Evolutionary conservation across 2,797 vertebrate genomes (phyloP).

Genomic region (Rhinoraja longicauda): DNA sequence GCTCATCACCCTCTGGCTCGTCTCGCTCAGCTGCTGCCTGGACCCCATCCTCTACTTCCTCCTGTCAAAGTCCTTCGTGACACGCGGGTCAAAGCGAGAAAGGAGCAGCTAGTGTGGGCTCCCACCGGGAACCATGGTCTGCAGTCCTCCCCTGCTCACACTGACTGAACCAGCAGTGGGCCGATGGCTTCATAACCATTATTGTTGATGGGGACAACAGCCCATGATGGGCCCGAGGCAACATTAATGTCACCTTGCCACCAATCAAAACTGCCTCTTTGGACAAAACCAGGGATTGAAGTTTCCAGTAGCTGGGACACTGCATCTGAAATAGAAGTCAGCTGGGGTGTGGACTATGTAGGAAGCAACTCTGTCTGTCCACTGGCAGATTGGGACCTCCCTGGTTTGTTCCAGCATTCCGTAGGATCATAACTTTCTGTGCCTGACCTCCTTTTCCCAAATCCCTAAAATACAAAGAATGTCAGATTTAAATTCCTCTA

Average conservation of each 20-base stretch:
- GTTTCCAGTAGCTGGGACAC: no score
- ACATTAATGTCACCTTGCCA: not conserved
- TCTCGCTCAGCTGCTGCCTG: slow-evolving; percentile 26
- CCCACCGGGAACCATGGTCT: not conserved
- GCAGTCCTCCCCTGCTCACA: not conserved
- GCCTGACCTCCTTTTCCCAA: no score
- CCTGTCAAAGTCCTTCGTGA: slow-evolving; percentile 29
- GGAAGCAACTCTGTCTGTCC: no score
- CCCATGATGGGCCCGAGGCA: not conserved
- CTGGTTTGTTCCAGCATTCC: no score
- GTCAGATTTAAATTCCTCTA: no score
- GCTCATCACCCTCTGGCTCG: slow-evolving; percentile 16
- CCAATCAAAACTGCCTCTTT: not conserved
- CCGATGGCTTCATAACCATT: not conserved
- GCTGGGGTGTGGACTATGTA: not conserved
- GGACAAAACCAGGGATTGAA: not conserved
- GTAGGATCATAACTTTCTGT: no score
- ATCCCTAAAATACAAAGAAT: no score
- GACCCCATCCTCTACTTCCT: slow-evolving; percentile 29
- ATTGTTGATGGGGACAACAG: not conserved
- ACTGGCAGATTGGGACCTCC: no score
- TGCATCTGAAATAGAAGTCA: not conserved
- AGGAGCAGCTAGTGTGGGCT: not conserved
- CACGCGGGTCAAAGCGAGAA: not conserved
- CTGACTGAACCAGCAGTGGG: not conserved